Evolutionary conservation across 2,113 vertebrate genomes (phyloP).

Genomic region (Microtus montanus): DNA sequence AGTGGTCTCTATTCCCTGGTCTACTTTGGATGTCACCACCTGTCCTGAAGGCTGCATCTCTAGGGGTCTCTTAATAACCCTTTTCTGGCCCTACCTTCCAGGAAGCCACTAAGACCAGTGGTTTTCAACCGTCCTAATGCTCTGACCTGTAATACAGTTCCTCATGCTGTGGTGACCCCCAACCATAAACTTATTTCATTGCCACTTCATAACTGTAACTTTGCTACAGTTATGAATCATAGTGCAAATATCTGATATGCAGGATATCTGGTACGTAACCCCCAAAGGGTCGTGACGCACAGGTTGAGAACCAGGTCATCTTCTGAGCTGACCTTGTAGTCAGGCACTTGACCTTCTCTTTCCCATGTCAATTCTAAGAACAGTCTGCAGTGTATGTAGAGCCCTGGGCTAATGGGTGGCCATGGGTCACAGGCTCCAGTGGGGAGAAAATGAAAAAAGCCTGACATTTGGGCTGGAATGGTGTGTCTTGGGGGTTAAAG

Average conservation of each 20-base stretch:
- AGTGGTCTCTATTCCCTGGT: neutral
- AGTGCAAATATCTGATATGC: neutral
- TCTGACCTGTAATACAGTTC: neutral
- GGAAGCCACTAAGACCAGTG: neutral
- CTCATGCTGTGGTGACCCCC: too few relatives aligned
- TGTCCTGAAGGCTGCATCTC: accelerated
- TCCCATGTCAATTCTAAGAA: neutral
- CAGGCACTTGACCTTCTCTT: neutral
- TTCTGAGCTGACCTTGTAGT: neutral
- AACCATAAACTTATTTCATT: neutral
- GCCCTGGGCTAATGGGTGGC: too few relatives aligned
- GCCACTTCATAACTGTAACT: neutral
- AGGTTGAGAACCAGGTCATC: neutral
- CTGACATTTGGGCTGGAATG: neutral
- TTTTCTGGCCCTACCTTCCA: neutral
- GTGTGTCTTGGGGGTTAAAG: neutral
- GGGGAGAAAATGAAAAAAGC: neutral
- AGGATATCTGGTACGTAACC: neutral
- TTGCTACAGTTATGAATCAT: neutral
- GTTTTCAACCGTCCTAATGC: neutral
- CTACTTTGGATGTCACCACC: neutral
- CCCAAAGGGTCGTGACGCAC: neutral
- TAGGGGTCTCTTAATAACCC: neutral
- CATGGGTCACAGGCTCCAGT: neutral
- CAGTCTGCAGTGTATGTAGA: neutral